phyloP scores from a whole-genome alignment of 2,797 vertebrate genomes.

The Pangasius macronema region DNA sequence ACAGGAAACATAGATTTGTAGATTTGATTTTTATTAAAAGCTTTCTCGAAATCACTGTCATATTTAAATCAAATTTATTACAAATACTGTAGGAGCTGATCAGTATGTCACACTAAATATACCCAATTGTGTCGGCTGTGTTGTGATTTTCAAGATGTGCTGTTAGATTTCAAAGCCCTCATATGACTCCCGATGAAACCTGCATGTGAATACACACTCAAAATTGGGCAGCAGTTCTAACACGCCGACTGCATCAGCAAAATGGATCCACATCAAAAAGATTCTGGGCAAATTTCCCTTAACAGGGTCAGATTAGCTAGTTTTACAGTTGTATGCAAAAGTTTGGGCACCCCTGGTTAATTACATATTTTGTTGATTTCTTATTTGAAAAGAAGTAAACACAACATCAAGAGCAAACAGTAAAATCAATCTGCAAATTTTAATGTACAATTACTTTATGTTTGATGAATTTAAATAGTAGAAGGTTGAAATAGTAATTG shows the following conservation, averaged over 20 bases:
- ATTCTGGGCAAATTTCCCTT: not conserved
- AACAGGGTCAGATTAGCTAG: not conserved
- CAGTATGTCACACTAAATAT: not conserved
- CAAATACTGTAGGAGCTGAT: not conserved
- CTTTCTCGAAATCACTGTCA: not conserved
- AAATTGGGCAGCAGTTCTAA: slow-evolving; percentile 1
- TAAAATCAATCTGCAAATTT: not conserved
- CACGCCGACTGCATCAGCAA: not conserved
- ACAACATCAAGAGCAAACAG: not conserved
- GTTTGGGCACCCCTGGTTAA: not conserved
- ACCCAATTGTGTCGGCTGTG: not conserved
- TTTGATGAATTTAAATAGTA: not conserved
- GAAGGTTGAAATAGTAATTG: not conserved
- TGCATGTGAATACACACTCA: not conserved
- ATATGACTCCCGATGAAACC: not conserved
- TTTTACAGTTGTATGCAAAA: not conserved
- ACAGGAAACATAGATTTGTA: not conserved
- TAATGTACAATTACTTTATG: not conserved
- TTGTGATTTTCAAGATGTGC: slow-evolving; percentile 3
- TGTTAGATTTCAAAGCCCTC: slow-evolving; percentile 5
- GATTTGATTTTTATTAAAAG: not conserved
- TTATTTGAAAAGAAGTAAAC: not conserved
- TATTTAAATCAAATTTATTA: not conserved
- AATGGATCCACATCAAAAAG: not conserved
- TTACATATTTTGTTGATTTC: not conserved